Evolutionary conservation across 1,140 invertebrate genomes (phyloP).

Genomic region (Halyomorpha halys): DNA sequence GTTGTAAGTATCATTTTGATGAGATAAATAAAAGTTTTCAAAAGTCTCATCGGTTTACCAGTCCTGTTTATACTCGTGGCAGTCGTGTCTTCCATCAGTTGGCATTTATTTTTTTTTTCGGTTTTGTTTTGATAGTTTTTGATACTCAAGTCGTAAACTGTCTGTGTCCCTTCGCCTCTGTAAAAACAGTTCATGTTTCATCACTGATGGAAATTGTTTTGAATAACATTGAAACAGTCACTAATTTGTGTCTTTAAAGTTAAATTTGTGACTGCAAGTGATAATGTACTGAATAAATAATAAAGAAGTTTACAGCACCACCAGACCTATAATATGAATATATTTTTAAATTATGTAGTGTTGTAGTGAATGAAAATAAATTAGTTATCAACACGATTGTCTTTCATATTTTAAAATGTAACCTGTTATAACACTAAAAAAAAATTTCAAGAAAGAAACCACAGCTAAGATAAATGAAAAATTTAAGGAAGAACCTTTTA

Average conservation of each 20-base stretch:
- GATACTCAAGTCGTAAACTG: conserved; percentile 14
- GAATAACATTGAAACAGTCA: background rate
- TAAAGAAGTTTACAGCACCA: background rate
- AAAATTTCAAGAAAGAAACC: no score
- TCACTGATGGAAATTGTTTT: conserved; percentile 2
- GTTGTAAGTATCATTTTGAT: conserved; percentile 12
- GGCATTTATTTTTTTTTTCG: background rate
- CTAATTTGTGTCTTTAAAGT: background rate
- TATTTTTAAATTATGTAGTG: background rate
- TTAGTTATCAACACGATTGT: no score
- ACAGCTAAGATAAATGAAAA: no score
- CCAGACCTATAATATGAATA: background rate
- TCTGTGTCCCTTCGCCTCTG: conserved; percentile 17
- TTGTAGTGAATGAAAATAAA: background rate
- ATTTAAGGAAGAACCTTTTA: no score
- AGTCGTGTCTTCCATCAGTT: conserved; percentile 19
- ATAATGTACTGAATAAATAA: background rate
- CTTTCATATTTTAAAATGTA: no score
- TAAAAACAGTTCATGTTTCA: conserved; percentile 15
- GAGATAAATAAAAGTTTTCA: conserved; percentile 4
- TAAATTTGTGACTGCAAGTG: background rate
- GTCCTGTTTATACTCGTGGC: conserved; percentile 14
- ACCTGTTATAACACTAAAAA: no score
- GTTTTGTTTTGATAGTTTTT: conserved; percentile 17
- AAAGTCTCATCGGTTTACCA: conserved; percentile 7